These are phyloP conservation scores for Nycticorax nycticorax DNA, from an alignment of 2,113 vertebrate species.

Conservation along the genomic window DNA sequence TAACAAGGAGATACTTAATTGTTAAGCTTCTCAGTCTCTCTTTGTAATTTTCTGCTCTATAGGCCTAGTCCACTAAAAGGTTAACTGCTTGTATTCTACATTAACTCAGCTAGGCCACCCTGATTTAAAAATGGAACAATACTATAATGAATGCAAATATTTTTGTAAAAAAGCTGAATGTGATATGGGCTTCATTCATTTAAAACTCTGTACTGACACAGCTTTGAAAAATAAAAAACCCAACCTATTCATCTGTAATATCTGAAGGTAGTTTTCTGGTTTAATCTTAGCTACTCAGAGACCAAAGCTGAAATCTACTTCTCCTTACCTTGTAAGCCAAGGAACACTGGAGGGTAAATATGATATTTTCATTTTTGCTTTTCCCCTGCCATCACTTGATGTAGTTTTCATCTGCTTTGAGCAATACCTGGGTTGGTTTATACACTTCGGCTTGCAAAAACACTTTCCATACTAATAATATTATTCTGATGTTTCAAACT, in stretches of 20 bases:
- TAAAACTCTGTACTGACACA: background rate
- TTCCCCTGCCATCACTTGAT: background rate
- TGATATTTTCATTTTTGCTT: background rate
- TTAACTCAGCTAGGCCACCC: background rate
- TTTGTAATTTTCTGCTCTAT: background rate
- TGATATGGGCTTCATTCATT: background rate
- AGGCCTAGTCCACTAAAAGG: background rate
- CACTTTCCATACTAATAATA: background rate
- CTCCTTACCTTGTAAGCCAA: background rate
- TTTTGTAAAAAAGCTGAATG: background rate
- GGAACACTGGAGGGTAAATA: background rate
- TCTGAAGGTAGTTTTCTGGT: background rate
- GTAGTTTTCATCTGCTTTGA: background rate
- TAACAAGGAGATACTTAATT: background rate
- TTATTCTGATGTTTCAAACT: background rate
- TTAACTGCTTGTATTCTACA: background rate
- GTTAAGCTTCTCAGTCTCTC: background rate
- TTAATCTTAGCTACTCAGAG: slow-evolving; percentile 24
- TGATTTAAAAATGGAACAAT: background rate
- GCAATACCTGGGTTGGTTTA: background rate
- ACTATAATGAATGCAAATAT: background rate
- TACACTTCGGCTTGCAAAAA: background rate
- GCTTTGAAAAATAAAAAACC: background rate
- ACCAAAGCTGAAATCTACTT: background rate
- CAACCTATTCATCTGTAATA: background rate